phyloP scores from a whole-genome alignment of 2,797 vertebrate genomes.

The Acanthurus leucopareius region DNA sequence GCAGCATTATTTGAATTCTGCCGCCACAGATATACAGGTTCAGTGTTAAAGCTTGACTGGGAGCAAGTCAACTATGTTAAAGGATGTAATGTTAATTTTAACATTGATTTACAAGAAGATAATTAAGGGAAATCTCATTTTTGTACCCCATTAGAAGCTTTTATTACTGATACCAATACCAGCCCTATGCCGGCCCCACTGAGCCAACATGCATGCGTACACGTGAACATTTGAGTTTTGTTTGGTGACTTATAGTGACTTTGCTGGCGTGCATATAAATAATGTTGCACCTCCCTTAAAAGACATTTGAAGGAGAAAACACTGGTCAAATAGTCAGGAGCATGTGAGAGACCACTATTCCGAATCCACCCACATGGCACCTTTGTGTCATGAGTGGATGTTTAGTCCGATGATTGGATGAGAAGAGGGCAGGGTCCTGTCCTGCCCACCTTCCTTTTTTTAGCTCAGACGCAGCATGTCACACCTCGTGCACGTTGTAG shows the following conservation, averaged over 20 bases:
- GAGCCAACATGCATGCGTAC: too few species aligned
- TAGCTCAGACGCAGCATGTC: conserved; percentile 51
- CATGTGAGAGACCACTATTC: conserved; percentile 66
- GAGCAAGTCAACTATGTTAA: background rate
- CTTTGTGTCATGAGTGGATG: conserved; percentile 33
- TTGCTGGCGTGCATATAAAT: background rate
- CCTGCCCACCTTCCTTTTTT: conserved; percentile 69
- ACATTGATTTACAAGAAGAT: background rate
- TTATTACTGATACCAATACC: background rate
- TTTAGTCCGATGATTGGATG: conserved; percentile 73
- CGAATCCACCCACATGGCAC: conserved; percentile 27
- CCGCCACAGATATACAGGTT: background rate
- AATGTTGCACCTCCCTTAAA: conserved; percentile 13
- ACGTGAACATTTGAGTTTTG: background rate
- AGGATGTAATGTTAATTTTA: background rate
- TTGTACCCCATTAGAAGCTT: background rate
- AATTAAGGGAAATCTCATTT: background rate
- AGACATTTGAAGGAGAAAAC: conserved; percentile 40
- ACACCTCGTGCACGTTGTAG: conserved; percentile 18
- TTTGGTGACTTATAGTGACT: background rate
- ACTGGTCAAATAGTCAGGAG: conserved; percentile 32
- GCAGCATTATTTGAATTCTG: background rate
- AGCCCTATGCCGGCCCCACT: background rate
- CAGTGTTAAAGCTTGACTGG: background rate
- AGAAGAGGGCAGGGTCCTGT: conserved; percentile 71